Conservation (phyloP, 1,140 invertebrate species). For the Oscheius sp. region DNA sequence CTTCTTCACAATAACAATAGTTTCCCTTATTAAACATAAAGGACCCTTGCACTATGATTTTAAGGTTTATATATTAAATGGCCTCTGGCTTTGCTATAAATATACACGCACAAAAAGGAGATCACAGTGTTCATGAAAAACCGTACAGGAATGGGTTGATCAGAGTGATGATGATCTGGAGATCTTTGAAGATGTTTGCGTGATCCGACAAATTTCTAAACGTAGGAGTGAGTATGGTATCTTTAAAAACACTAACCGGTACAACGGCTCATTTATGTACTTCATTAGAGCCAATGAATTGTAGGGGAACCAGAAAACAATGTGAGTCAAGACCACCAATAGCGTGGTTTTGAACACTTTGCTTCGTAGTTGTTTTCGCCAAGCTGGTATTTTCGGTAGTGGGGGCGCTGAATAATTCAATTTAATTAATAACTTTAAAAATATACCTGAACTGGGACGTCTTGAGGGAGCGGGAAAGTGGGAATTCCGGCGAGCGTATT, state of each 20-base stretch:
- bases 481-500: background rate
- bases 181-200: constrained; percentile 55
- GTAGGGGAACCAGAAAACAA: constrained; percentile 58
- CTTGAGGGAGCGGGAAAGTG: background rate
- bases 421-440: background rate
- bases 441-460: background rate
- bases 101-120: too few species aligned
- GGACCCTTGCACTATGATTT: too few species aligned
- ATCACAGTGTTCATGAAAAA: too few species aligned
- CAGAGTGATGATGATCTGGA: constrained; percentile 58
- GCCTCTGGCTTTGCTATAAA: too few species aligned
- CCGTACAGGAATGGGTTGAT: constrained; percentile 59
- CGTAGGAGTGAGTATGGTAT: background rate
- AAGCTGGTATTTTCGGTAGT: constrained; percentile 35
- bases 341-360: constrained; percentile 55
- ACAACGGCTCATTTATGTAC: constrained; percentile 46
- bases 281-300: constrained; percentile 54
- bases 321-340: constrained; percentile 51
- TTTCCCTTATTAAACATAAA: too few species aligned
- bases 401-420: background rate
- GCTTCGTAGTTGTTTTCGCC: constrained; percentile 50
- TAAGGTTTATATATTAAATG: too few species aligned
- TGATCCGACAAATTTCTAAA: constrained; percentile 45
- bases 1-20: too few species aligned
- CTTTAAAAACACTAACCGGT: constrained; percentile 23